Evolutionary conservation across 2,888 invertebrate species (phyloP).

Genomic region (Lathronympha strigana): DNA sequence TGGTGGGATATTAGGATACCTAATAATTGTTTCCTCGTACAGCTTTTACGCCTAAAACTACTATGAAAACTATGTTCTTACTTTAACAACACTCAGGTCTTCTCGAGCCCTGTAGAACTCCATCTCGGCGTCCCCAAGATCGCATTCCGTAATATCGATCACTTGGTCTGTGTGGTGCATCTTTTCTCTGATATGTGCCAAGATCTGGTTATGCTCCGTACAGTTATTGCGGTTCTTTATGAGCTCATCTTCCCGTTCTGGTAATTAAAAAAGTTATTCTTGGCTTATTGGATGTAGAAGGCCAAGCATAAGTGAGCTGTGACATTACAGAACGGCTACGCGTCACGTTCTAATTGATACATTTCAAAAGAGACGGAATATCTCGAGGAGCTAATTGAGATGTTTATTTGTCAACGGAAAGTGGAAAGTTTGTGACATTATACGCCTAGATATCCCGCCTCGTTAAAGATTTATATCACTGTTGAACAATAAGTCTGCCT

Average conservation of each 20-base stretch:
- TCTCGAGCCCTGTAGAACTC: conserved; percentile 71
- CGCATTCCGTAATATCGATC: conserved; percentile 74
- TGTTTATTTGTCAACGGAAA: conserved; percentile 14
- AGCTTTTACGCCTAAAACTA: no score
- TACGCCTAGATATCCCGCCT: background rate
- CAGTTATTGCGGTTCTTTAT: conserved; percentile 74
- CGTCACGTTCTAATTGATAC: no score
- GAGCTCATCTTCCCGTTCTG: conserved; percentile 78
- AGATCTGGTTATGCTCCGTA: conserved; percentile 77
- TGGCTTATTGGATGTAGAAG: background rate
- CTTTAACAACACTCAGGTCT: conserved; percentile 69
- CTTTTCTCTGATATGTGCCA: conserved; percentile 79
- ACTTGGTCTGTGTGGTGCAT: conserved; percentile 79
- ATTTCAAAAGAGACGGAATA: no score
- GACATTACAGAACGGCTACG: no score
- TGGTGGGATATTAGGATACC: no score
- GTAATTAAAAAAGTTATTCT: conserved; percentile 38
- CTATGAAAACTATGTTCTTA: conserved; percentile 46
- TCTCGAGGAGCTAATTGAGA: conserved; percentile 16
- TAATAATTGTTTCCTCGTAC: no score
- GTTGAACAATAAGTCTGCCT: background rate
- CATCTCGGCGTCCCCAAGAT: conserved; percentile 74
- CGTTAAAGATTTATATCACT: conserved; percentile 1
- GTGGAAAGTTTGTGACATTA: conserved; percentile 10
- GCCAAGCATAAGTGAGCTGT: no score